Evolutionary conservation across 2,888 invertebrate species (phyloP).

Genomic region (Eudasyphora cyanicolor): DNA sequence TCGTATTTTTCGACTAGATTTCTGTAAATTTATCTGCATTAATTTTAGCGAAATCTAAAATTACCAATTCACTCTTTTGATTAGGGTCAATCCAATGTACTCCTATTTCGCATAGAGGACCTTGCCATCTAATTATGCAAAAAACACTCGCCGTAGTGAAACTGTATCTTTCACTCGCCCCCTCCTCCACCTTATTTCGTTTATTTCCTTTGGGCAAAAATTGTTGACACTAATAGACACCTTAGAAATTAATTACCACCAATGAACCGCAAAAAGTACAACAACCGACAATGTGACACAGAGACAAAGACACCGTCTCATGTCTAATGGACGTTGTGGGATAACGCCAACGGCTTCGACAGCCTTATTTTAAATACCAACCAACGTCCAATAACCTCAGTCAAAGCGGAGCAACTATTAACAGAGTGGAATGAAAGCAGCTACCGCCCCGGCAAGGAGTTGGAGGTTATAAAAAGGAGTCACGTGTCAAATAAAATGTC

Average conservation of each 20-base stretch:
- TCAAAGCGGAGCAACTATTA: conserved; percentile 41
- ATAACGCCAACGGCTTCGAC: conserved; percentile 10
- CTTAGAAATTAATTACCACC: conserved; percentile 75
- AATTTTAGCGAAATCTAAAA: no score
- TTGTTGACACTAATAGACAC: conserved; percentile 65
- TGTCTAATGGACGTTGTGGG: conserved; percentile 54
- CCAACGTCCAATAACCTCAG: conserved; percentile 60
- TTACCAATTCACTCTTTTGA: no score
- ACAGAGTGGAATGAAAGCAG: conserved; percentile 2
- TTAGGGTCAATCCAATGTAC: no score
- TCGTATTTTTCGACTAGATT: no score
- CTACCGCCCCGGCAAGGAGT: background rate
- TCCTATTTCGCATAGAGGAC: no score
- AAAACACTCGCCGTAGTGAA: background rate
- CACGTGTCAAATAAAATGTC: conserved; percentile 80
- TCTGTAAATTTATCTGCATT: no score
- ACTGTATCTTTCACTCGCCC: background rate
- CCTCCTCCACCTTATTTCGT: background rate
- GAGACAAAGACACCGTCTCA: conserved; percentile 47
- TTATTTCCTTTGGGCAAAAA: background rate
- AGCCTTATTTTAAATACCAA: conserved; percentile 59
- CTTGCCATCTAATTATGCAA: no score
- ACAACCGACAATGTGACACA: conserved; percentile 42
- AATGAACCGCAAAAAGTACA: conserved; percentile 70
- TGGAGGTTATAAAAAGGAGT: conserved; percentile 71